These are phyloP conservation scores for Cyprinodon tularosa DNA, from an alignment of 2,113 vertebrate species.

Conservation along the genomic window DNA sequence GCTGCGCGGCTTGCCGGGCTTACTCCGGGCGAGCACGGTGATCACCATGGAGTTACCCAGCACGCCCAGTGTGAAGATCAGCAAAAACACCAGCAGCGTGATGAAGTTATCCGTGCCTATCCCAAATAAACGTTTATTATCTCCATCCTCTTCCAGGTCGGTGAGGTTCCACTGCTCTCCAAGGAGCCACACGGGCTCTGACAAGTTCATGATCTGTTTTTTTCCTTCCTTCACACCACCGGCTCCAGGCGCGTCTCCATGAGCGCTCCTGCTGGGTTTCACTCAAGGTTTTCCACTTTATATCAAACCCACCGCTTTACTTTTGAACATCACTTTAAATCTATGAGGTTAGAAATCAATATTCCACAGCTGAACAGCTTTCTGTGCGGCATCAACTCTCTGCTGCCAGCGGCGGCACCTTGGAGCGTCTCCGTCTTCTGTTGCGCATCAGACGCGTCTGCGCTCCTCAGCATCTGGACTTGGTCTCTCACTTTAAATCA, in stretches of 20 bases:
- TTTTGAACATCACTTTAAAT: background rate
- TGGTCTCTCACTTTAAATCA: conserved; percentile 39
- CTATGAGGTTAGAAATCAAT: background rate
- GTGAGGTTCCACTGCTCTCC: conserved; percentile 63
- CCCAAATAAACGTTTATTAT: conserved; percentile 80
- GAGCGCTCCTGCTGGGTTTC: background rate
- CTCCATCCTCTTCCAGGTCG: conserved; percentile 40
- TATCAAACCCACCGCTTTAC: background rate
- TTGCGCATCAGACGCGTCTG: conserved; percentile 59
- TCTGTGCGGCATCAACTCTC: background rate
- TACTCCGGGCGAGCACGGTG: conserved; percentile 90
- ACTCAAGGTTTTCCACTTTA: background rate
- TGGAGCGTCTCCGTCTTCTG: conserved; percentile 4
- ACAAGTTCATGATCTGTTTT: conserved; percentile 71
- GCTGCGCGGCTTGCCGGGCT: conserved; percentile 87
- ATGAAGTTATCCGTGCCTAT: conserved; percentile 90
- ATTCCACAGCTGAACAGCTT: background rate
- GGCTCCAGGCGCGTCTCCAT: conserved; percentile 24
- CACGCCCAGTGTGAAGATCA: conserved; percentile 92
- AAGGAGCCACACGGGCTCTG: conserved; percentile 54
- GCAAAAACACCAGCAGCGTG: conserved; percentile 87
- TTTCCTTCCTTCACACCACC: conserved; percentile 12
- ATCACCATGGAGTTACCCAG: conserved; percentile 96
- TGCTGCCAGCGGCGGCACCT: conserved; percentile 9
- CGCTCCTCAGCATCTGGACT: conserved; percentile 40